phyloP scores from a whole-genome alignment of 2,113 vertebrate genomes.

The Dipodomys stephensi region DNA sequence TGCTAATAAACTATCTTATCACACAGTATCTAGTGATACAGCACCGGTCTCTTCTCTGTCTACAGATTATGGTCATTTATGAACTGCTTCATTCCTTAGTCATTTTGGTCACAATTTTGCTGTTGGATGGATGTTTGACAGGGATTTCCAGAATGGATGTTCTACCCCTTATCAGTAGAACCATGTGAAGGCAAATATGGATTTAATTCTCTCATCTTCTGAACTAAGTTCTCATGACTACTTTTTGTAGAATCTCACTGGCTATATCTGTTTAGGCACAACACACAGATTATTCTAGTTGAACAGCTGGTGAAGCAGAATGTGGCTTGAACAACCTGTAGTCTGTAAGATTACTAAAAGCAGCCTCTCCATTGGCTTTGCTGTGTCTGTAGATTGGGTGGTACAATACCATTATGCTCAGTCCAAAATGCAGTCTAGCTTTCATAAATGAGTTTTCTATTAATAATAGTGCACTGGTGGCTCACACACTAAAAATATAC shows the following conservation, averaged over 20 bases:
- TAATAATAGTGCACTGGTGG: neutral
- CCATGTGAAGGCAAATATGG: neutral
- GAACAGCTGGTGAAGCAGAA: slow-evolving; percentile 31
- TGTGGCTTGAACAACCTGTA: neutral
- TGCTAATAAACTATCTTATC: neutral
- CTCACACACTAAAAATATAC: neutral
- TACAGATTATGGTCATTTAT: neutral
- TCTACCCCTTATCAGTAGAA: neutral
- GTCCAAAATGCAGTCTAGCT: neutral
- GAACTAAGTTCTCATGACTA: neutral
- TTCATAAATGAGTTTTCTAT: neutral
- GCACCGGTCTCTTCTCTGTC: neutral
- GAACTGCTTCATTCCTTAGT: neutral
- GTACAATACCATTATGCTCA: neutral
- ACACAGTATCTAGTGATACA: neutral
- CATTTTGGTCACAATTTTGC: neutral
- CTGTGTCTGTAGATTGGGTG: neutral
- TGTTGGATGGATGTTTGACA: neutral
- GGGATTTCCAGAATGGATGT: neutral
- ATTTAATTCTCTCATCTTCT: neutral
- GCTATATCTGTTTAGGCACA: neutral
- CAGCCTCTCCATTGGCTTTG: neutral
- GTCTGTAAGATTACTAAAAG: neutral
- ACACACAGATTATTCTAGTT: neutral
- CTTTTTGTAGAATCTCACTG: neutral